Base-by-base conservation (phyloP, 1,140 invertebrate genomes). In the Dreissena polymorpha region DNA sequence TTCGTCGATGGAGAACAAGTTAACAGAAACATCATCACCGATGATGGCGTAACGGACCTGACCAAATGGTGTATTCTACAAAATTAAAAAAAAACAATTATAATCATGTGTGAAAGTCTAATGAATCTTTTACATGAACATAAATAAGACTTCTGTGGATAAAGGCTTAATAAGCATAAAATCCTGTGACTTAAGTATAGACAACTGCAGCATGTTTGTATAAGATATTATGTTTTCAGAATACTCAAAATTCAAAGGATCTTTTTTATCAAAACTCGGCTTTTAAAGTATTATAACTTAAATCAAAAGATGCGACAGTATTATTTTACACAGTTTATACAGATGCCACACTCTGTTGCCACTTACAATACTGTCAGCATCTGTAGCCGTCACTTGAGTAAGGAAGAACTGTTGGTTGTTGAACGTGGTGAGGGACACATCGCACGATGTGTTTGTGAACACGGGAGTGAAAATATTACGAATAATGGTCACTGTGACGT, bases 291-390 rank as follows among this genome's bases (percentile, higher is more conserved):
- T 39, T 39, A 39, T 39, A 39, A 2, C 39, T 39, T 5, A 5
- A 39, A 39, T 39, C 8, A 39, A 8, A 8, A 39, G 39, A 39
- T 39, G 2, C 3, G 39, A 39, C 39, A 39, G 39, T 39, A 39
- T 5, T 8, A 39, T 39, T 39, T 39, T 39, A 39, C 39, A 5
- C 39, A 39, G 39, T 5, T 39, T 39, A 39, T 5, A 39, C 8
- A 39, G 39, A 39, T 39, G 39, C 39, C 39, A 39, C 39, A 60
- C 10, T n/a, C 21, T 60, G 57, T n/a, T 60, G 57, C 49, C n/a
- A 77, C 88, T 83, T 72, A 88, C 95, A 3, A 96, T 96, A 60
- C 71, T 53, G 69, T 90, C 89, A 57, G 13, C 55, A 76, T 90
- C 89, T 25, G 73, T 89, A 23, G 89, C 89, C n/a, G 68, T 86